Conservation (phyloP, 2,797 vertebrate genomes). For the Vultur gryphus region DNA sequence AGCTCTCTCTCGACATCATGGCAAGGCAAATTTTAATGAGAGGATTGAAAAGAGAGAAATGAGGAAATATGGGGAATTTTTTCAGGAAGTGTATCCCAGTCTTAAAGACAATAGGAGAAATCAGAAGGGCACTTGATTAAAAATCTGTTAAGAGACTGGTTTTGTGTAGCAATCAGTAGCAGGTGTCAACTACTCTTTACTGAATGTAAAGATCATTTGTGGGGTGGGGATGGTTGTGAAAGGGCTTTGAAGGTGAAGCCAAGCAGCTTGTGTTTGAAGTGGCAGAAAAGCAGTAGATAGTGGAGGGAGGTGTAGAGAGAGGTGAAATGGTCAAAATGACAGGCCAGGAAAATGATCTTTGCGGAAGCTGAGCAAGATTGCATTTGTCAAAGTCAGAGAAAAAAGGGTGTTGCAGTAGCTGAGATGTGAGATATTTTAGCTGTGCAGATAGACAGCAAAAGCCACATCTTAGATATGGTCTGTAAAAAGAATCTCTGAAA, state of each 20-base stretch:
- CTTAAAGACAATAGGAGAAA: neutral
- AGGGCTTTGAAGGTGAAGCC: slow-evolving; percentile 21
- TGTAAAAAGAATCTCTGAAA: neutral
- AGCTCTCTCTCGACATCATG: neutral
- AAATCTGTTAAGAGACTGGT: neutral
- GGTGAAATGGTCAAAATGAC: slow-evolving; percentile 36
- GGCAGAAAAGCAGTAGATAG: neutral
- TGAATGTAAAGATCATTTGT: neutral
- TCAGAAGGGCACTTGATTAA: neutral
- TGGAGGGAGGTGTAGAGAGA: neutral
- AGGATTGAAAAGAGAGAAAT: neutral
- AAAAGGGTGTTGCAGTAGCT: neutral
- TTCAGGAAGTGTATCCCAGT: neutral
- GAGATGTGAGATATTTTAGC: neutral
- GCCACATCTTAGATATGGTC: neutral
- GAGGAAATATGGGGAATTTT: neutral
- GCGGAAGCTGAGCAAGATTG: slow-evolving; percentile 2
- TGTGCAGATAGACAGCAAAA: neutral
- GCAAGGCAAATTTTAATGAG: neutral
- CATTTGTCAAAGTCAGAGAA: slow-evolving; percentile 28
- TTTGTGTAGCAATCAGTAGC: neutral
- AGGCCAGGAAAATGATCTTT: slow-evolving; percentile 17
- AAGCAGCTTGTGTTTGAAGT: slow-evolving; percentile 26
- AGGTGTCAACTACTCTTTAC: neutral
- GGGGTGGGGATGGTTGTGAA: neutral